phyloP scores from a whole-genome alignment of 2,888 invertebrate species.

The Ernsta delagoae region DNA sequence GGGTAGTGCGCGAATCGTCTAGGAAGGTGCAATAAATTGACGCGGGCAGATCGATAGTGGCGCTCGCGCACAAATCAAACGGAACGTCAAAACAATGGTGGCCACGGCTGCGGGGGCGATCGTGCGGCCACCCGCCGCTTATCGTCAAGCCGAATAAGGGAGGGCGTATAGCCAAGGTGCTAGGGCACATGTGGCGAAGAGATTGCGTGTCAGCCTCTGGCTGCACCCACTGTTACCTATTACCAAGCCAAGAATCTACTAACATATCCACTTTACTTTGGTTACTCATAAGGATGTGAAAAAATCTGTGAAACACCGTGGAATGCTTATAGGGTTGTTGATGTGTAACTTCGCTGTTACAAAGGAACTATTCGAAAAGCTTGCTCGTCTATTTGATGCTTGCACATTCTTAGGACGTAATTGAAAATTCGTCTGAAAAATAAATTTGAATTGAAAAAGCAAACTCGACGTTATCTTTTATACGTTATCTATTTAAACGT shows the following conservation, averaged over 20 bases:
- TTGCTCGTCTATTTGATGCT: too few species aligned
- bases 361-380: too few species aligned
- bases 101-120: conserved; percentile 72
- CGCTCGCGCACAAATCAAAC: conserved; percentile 77
- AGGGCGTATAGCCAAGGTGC: conserved; percentile 35
- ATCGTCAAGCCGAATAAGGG: conserved; percentile 52
- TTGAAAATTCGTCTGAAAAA: too few species aligned
- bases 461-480: too few species aligned
- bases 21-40: conserved; percentile 74
- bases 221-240: not conserved
- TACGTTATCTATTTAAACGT: too few species aligned
- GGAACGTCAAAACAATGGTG: conserved; percentile 73
- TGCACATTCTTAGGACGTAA: too few species aligned
- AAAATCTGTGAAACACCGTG: too few species aligned
- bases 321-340: too few species aligned
- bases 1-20: conserved; percentile 55
- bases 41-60: conserved; percentile 66
- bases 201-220: conserved; percentile 16
- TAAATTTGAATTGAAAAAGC: too few species aligned
- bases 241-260: not conserved
- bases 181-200: conserved; percentile 13
- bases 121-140: conserved; percentile 69
- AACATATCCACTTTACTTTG: not conserved
- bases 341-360: too few species aligned
- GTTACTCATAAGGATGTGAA: not conserved